Evolutionary conservation across 2,888 invertebrate species (phyloP).

Genomic region (Chymomyza amoena): DNA sequence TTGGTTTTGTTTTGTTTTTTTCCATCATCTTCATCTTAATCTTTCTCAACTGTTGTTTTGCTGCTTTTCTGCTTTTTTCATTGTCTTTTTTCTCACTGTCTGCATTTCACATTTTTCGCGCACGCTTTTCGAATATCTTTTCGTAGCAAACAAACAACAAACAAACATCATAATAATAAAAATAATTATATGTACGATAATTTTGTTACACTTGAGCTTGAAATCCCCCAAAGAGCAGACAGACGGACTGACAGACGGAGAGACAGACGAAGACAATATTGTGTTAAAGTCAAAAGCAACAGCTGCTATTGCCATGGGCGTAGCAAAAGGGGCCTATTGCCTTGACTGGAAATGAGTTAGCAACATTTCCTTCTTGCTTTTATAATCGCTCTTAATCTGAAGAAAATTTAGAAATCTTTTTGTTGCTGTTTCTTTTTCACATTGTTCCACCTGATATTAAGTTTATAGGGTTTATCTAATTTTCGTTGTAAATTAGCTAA

Average conservation of each 20-base stretch:
- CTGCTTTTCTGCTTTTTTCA: conserved; percentile 22
- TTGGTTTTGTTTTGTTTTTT: conserved; percentile 25
- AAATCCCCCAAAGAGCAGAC: conserved; percentile 13
- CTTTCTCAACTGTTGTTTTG: neutral
- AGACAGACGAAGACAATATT: neutral
- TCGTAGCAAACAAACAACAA: neutral
- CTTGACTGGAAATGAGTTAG: too few relatives aligned
- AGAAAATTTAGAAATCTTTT: too few relatives aligned
- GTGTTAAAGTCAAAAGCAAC: neutral
- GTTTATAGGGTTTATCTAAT: too few relatives aligned
- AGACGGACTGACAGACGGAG: neutral
- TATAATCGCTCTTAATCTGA: too few relatives aligned
- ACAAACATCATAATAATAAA: conserved; percentile 9
- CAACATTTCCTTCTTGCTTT: too few relatives aligned
- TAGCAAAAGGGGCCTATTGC: neutral
- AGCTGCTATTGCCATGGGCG: neutral
- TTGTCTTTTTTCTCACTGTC: neutral
- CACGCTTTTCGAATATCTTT: neutral
- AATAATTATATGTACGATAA: conserved; percentile 8
- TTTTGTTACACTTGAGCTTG: conserved; percentile 43
- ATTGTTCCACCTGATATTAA: too few relatives aligned
- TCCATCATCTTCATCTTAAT: neutral
- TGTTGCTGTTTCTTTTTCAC: too few relatives aligned
- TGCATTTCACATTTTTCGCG: conserved; percentile 10
- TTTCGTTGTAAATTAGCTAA: too few relatives aligned